A percentile compares a stretch with the other conserved stretches of the same genome.
These are phyloP conservation scores for Aptenodytes patagonicus DNA, from an alignment of 2,113 vertebrate species.

Conservation along the genomic window DNA sequence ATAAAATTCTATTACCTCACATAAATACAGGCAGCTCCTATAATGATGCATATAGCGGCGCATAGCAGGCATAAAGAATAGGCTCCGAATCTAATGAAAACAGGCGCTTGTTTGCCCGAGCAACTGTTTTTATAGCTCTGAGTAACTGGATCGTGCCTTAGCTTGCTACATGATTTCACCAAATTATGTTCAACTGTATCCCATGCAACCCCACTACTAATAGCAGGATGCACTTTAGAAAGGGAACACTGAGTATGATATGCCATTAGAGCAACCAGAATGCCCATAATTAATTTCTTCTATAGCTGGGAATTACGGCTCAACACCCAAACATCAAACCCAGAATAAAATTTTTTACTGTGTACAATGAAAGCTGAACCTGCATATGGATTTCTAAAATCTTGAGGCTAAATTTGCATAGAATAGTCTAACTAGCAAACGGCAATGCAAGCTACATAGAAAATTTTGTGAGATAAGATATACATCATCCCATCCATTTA, in stretches of 20 bases:
- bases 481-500: background rate
- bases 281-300: background rate
- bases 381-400: background rate
- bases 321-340: background rate
- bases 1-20: constrained; percentile 66
- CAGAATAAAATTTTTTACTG: background rate
- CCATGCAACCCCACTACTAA: constrained; percentile 43
- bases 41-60: constrained; percentile 60
- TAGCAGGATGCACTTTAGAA: constrained; percentile 60
- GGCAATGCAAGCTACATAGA: background rate
- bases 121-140: constrained; percentile 17
- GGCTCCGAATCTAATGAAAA: background rate
- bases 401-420: background rate
- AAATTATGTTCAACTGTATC: constrained; percentile 22
- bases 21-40: constrained; percentile 59
- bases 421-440: background rate
- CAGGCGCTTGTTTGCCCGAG: background rate
- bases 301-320: background rate
- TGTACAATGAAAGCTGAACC: background rate
- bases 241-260: constrained; percentile 3
- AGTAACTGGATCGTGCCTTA: background rate
- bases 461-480: background rate
- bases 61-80: constrained; percentile 26
- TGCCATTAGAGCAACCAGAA: constrained; percentile 43
- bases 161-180: constrained; percentile 24